Base-by-base conservation (phyloP, 1,140 invertebrate species). In the Melitaea cinxia region DNA sequence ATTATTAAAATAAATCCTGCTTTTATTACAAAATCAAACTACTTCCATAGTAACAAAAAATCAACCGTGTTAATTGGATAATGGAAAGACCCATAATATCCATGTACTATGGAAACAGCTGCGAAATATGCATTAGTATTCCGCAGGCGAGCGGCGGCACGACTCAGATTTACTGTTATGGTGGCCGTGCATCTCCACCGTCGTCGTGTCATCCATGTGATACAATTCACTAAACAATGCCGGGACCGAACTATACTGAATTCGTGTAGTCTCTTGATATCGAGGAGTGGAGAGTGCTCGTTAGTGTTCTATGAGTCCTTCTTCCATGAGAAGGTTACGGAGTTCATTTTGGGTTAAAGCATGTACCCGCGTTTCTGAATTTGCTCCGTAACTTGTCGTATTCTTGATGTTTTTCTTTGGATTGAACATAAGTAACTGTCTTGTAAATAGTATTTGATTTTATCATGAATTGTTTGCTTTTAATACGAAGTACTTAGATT, bases 111-210 rank as follows among this genome's bases (percentile, higher is more conserved):
- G 82, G 64, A 73, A 72, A 76, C 73, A 52, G 60, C 17, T 42
- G 55, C 58, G 55, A 73, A 63, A 28, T 68, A 45, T 72, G 68
- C 80, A 84, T 84, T 82, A 82, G 82, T 84, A 84, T 84, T 77
- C 82, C 64, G 62, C 63, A 62, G 71, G 63, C 60, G 72, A 58
- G 70, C 54, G 55, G 59, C 10, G 70, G 76, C 82, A 84, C 82
- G 82, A 84, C 75, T 65, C 56, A 60, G 75, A 82, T 84, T 81
- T 84, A 84, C 82, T 79, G 80, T 84, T 84, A 80, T 70, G 57
- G 68, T 65, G 23, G 49, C 53, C 53, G 45, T 57, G 54, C 54
- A 65, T 65, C 62, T 57, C 50, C 12, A 15, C 35, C 15, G 39
- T 17, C 55, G 39, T 47, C 56, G 56, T 49, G 56, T 58, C 56